Conservation (phyloP, 2,113 vertebrate species). For the Egretta garzetta region DNA sequence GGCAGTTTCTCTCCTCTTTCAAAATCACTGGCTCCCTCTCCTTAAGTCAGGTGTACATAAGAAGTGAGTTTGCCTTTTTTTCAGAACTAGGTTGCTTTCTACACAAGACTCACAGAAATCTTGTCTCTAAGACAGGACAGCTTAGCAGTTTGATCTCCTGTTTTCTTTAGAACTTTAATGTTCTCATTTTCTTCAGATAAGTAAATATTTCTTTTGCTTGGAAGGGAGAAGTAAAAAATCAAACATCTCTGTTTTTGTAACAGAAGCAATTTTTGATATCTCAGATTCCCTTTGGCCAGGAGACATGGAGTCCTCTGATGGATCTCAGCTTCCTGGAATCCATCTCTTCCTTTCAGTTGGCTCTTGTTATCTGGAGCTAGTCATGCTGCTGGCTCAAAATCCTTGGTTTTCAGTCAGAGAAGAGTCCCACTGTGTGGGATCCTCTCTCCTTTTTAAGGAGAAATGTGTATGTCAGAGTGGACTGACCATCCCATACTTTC, state of each 20-base stretch:
- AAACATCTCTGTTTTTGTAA: not conserved
- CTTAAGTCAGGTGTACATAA: not conserved
- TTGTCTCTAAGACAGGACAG: not conserved
- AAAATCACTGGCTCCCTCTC: not conserved
- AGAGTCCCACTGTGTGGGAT: not conserved
- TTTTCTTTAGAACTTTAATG: not conserved
- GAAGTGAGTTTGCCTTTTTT: not conserved
- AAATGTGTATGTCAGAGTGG: not conserved
- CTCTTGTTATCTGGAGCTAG: not conserved
- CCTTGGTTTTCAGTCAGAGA: not conserved
- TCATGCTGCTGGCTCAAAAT: not conserved
- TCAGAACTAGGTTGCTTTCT: not conserved
- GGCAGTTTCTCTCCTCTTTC: not conserved
- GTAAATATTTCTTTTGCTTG: not conserved
- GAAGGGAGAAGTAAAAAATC: not conserved
- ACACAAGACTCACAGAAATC: not conserved
- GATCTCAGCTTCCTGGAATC: not conserved
- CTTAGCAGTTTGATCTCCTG: not conserved
- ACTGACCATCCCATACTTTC: not conserved
- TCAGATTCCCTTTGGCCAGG: not conserved
- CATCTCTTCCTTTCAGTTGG: not conserved
- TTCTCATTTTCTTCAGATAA: not conserved
- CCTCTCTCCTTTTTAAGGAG: not conserved
- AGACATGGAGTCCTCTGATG: not conserved
- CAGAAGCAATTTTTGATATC: not conserved